Evolutionary conservation across 2,888 invertebrate genomes (phyloP), one percentile per base, ranked within the genome.

Genomic region (Morpho achilles): DNA sequence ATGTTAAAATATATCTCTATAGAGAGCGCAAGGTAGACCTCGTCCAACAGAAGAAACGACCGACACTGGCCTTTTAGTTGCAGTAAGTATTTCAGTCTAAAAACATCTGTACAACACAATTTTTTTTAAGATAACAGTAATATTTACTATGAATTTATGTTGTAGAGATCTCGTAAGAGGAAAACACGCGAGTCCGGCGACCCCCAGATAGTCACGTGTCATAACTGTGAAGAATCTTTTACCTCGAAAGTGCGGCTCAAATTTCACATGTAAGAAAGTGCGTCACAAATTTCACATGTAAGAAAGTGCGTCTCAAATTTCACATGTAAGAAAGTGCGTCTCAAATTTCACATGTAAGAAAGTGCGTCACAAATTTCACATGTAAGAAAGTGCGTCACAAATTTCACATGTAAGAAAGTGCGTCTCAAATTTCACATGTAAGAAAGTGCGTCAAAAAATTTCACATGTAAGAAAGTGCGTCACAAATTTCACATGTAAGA

Each of bases 251-350:
- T 91, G 3, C 71, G 91, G 3, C 80, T 91, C 2, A 90, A 90
- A 60, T 92, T 92, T 72, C 92, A 92, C 62, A 85, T 89, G 87
- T 91, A 69, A 84, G 91, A n/a, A n/a, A n/a, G n/a, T n/a, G n/a
- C n/a, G n/a, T n/a, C n/a, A n/a, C n/a, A n/a, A n/a, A n/a, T n/a
- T n/a, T n/a, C n/a, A n/a, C n/a, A n/a, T n/a, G n/a, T n/a, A n/a
- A 16, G 16, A 16, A 16, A 16, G 16, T 16, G 16, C 16, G 16
- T 16, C 16, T 1, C 16, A 16, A 16, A 16, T 16, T 16, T 16
- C 16, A 16, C n/a, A n/a, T n/a, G n/a, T n/a, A n/a, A 16, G 16
- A 16, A 16, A 16, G 16, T 16, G 16, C 16, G 16, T 16, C 16
- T 1, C 16, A 16, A 16, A 16, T 16, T 16, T 16, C 16, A 16